Conservation (phyloP, 30 jellyfish, hydroid and myxozoan genomes). For the Aurelia sp. region DNA sequence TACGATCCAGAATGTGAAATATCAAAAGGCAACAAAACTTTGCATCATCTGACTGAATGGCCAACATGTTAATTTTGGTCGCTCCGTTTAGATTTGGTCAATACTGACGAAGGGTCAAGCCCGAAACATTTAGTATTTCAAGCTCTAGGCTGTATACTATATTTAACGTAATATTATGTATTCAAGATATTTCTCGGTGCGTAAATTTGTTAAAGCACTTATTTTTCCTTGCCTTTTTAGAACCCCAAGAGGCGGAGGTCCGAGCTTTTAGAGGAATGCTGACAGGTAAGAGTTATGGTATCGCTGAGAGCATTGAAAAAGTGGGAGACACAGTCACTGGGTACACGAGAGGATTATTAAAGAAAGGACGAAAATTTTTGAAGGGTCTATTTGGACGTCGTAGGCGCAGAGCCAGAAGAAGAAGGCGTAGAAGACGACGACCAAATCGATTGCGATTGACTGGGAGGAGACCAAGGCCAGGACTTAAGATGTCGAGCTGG, state of each 20-base stretch:
- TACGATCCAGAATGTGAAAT: no score
- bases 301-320: conserved; percentile 3
- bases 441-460: conserved; percentile 17
- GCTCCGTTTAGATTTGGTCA: no score
- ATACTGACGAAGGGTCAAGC: no score
- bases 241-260: conserved; percentile 65
- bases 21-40: no score
- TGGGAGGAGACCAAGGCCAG: not conserved
- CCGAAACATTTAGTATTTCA: no score
- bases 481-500: conserved; percentile 17
- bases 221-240: not conserved
- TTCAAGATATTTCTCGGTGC: no score
- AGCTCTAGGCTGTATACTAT: no score
- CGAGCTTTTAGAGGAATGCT: conserved; percentile 55
- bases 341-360: not conserved
- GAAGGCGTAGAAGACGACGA: conserved; percentile 7
- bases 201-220: not conserved
- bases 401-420: no score
- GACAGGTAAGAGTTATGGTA: conserved; percentile 39
- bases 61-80: no score
- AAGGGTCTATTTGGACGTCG: not conserved
- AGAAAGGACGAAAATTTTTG: not conserved
- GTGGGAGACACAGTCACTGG: conserved; percentile 2
- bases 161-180: no score
- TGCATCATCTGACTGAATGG: no score